Conservation (phyloP, 2,888 invertebrate species). For the Agrotis clavis region DNA sequence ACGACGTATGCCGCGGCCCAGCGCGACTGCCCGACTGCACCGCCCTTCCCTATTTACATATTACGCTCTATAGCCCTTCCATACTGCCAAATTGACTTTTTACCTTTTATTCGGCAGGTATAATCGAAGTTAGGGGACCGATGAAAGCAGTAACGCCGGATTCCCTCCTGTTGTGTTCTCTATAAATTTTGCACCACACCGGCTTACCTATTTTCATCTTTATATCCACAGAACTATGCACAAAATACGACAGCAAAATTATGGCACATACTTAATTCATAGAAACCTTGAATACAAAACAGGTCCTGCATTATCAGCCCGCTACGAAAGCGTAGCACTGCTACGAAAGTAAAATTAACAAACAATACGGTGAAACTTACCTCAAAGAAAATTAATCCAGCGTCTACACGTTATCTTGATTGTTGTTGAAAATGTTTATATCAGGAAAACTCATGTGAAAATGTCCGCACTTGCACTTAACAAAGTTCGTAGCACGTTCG, state of each 20-base stretch:
- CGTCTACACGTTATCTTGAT: constrained; percentile 67
- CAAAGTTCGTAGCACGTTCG: constrained; percentile 82
- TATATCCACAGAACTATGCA: constrained; percentile 62
- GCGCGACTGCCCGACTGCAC: constrained; percentile 83
- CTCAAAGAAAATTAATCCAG: constrained; percentile 70
- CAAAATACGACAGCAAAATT: constrained; percentile 47
- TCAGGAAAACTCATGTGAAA: constrained; percentile 71
- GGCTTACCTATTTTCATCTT: constrained; percentile 68
- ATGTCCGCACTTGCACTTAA: constrained; percentile 83
- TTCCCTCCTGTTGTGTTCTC: constrained; percentile 75
- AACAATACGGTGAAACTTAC: constrained; percentile 65
- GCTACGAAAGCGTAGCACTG: constrained; percentile 75
- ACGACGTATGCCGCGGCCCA: constrained; percentile 75
- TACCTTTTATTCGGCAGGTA: constrained; percentile 91
- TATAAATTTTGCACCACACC: constrained; percentile 69
- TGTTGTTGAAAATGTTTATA: constrained; percentile 65
- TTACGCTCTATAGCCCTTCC: constrained; percentile 88
- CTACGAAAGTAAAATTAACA: constrained; percentile 64
- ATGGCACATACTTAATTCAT: constrained; percentile 50
- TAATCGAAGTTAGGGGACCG: constrained; percentile 87
- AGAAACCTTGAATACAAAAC: constrained; percentile 45
- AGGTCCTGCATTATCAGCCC: constrained; percentile 48
- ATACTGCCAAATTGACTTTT: constrained; percentile 90
- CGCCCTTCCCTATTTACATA: constrained; percentile 90
- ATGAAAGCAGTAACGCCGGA: constrained; percentile 82